These are phyloP conservation scores for Podotricha telesiphe DNA, from an alignment of 2,888 invertebrate species.

Conservation along the genomic window DNA sequence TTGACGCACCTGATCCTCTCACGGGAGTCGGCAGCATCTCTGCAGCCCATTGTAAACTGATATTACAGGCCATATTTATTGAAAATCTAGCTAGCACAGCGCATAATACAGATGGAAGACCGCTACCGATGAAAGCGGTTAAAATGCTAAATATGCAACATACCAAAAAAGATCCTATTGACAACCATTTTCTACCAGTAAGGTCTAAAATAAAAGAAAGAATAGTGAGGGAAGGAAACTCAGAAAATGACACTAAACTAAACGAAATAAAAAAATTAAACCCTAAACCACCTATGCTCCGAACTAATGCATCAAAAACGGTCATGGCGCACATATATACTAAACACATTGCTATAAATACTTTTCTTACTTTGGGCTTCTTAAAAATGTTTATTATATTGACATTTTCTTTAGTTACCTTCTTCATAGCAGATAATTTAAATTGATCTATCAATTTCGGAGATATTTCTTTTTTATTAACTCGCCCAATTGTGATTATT, in stretches of 20 bases:
- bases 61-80: constrained; percentile 62
- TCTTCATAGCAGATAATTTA: constrained; percentile 46
- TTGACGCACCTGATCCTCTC: constrained; percentile 61
- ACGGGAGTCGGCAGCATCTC: constrained; percentile 68
- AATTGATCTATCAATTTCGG: constrained; percentile 57
- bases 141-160: constrained; percentile 58
- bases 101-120: constrained; percentile 60
- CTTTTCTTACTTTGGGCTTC: constrained; percentile 55
- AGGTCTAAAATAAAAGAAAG: constrained; percentile 63
- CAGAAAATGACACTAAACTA: constrained; percentile 64
- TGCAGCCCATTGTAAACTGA: constrained; percentile 64
- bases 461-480: constrained; percentile 61
- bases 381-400: constrained; percentile 49
- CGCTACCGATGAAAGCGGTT: constrained; percentile 57
- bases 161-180: constrained; percentile 49
- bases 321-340: constrained; percentile 58
- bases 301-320: constrained; percentile 64
- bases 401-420: constrained; percentile 41
- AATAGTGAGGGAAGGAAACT: constrained; percentile 63
- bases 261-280: constrained; percentile 70
- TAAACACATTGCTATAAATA: constrained; percentile 60
- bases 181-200: constrained; percentile 62
- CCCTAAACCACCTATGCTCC: constrained; percentile 59
- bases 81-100: constrained; percentile 65
- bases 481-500: constrained; percentile 55